Evolutionary conservation across 2,888 invertebrate species (phyloP).

Genomic region (Lycaena phlaeas): DNA sequence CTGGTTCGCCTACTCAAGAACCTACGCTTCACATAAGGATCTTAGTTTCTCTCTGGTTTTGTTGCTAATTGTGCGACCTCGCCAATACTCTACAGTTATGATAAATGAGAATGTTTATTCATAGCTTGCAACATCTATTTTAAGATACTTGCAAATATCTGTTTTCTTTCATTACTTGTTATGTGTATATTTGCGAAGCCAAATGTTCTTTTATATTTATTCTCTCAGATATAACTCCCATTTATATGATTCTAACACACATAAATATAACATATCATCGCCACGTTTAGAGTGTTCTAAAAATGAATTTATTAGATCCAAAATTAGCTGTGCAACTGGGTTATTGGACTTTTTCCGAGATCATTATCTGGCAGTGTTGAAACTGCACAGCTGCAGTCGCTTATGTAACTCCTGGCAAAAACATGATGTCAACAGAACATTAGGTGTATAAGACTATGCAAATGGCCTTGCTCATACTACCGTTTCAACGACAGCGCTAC

Average conservation of each 20-base stretch:
- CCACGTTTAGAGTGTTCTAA: not conserved
- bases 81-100: constrained; percentile 12
- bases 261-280: not conserved
- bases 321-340: constrained; percentile 39
- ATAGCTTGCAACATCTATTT: not conserved
- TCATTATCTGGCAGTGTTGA: constrained; percentile 35
- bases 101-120: not conserved
- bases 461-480: constrained; percentile 23
- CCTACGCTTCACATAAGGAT: constrained; percentile 28
- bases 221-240: too few species aligned
- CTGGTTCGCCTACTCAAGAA: constrained; percentile 28
- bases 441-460: constrained; percentile 18
- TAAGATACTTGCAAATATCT: not conserved
- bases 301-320: constrained; percentile 20
- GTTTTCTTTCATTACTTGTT: too few species aligned
- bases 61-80: constrained; percentile 26
- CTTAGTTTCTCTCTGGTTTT: constrained; percentile 31
- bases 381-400: constrained; percentile 45
- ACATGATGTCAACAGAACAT: constrained; percentile 27
- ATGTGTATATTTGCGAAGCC: too few species aligned
- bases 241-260: too few species aligned
- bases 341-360: constrained; percentile 23
- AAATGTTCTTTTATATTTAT: too few species aligned
- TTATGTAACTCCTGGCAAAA: constrained; percentile 49
- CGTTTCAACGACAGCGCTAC: constrained; percentile 15